A percentile compares a stretch with the other conserved stretches of the same genome.
Conservation (phyloP, 2,113 vertebrate genomes). For the Donacobius atricapilla region DNA sequence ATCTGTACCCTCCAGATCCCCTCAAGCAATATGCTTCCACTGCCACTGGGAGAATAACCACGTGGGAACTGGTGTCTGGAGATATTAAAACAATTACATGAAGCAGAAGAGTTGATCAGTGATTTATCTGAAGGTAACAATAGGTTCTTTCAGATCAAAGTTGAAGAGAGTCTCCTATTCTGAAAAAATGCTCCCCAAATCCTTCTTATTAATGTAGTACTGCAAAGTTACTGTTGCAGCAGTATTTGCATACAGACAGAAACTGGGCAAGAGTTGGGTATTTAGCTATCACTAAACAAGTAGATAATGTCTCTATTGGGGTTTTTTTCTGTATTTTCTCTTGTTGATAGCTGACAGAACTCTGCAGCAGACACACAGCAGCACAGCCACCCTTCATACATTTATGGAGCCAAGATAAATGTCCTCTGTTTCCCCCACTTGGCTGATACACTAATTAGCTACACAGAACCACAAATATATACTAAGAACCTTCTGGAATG, state of each 20-base stretch:
- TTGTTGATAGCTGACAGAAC: neutral
- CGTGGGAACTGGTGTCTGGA: neutral
- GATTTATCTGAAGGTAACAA: neutral
- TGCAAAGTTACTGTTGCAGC: neutral
- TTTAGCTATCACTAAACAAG: neutral
- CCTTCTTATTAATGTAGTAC: neutral
- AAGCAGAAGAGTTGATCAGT: neutral
- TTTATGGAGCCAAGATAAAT: neutral
- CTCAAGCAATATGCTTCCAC: neutral
- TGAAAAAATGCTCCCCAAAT: neutral
- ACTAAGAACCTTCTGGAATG: neutral
- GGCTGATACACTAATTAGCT: neutral
- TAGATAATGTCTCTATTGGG: neutral
- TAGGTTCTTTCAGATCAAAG: neutral
- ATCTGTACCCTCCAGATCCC: neutral
- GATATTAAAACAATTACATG: neutral
- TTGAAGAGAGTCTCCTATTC: neutral
- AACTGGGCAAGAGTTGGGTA: neutral
- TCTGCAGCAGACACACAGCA: neutral
- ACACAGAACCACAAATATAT: neutral
- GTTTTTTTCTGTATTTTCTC: neutral
- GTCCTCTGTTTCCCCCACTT: neutral
- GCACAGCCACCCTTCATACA: neutral
- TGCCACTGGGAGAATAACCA: neutral
- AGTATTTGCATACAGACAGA: neutral